Percentiles rank a stretch among this genome's conserved stretches.
Conservation (phyloP, 2,113 vertebrate genomes). For the Agapornis roseicollis region DNA sequence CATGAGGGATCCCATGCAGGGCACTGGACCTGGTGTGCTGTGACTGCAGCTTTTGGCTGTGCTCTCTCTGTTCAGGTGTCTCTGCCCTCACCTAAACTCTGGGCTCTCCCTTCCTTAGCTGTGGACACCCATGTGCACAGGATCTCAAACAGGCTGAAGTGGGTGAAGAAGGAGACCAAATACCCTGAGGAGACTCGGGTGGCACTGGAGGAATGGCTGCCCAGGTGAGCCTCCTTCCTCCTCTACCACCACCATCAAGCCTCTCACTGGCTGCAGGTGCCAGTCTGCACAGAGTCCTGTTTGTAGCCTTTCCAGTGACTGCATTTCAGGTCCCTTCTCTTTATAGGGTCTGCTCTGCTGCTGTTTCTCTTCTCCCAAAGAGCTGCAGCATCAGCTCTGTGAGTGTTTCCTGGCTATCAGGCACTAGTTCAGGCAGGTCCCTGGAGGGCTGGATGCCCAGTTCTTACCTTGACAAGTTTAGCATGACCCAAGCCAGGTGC, state of each 20-base stretch:
- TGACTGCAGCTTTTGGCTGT: not conserved
- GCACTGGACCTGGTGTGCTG: not conserved
- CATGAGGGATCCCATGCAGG: not conserved
- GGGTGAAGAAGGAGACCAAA: slow-evolving; percentile 82
- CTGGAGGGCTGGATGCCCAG: not conserved
- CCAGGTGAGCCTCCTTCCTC: slow-evolving; percentile 76
- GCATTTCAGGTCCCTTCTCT: not conserved
- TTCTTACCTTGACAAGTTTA: not conserved
- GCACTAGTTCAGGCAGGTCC: not conserved
- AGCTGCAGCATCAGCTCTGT: not conserved
- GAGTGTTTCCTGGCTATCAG: not conserved
- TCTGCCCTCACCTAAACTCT: slow-evolving; percentile 10
- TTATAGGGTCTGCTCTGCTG: not conserved
- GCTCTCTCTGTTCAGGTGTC: not conserved
- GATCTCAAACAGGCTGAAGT: slow-evolving; percentile 88
- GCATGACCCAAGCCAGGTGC: not conserved
- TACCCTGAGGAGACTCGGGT: slow-evolving; percentile 85
- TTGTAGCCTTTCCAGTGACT: not conserved
- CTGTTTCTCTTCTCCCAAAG: not conserved
- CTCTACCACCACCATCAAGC: not conserved
- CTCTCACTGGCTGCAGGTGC: not conserved
- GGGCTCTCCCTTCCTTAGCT: slow-evolving; percentile 72
- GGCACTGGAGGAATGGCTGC: slow-evolving; percentile 91
- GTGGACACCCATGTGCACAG: slow-evolving; percentile 97
- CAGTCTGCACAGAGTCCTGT: not conserved